Base-by-base conservation (phyloP, 1,140 invertebrate genomes). In the Meloidogyne exigua region DNA sequence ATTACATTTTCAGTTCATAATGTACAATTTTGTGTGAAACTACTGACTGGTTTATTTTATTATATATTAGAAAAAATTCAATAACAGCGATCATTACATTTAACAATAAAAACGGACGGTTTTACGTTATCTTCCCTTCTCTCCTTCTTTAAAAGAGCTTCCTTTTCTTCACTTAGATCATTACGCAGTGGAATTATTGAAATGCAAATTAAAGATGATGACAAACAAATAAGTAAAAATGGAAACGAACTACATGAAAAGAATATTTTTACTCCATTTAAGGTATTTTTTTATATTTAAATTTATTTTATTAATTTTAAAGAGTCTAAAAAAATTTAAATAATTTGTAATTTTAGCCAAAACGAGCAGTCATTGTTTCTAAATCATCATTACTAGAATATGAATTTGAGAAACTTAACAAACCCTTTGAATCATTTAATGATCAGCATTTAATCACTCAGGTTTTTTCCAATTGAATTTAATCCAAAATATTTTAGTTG, bases 331-430 rank as follows among this genome's bases (percentile, higher is more conserved):
- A 44, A 42, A 42, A 42, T 5, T 12, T 42, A 42, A 49, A 18
- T n/a, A 18, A 49, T 32, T 32, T 32, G 18, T 7, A 5, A 4
- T 57, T 65, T 73, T 21, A 62, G 36, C 72, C 72, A n/a, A 73
- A 28, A n/a, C 76, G 76, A 9, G 77, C 57, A 42, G 64, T 79
- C 21, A 80, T 79, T 64, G 76, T 79, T 11, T 79, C 77, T 5
- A 79, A 79, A 71, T 67, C 67, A 23, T 79, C 77, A 25, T 42
- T 79, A 49, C 68, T 79, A 1, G 76, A 79, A 68, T 79, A 79
- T 36, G 77, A 79, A 18, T 80, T 72, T 26, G 76, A 79, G 15
- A 36, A 63, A 15, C 44, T 42, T 23, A 72, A 63, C 28, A 79
- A 68, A 12, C 44, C 21, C 9, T 69, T 23, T 72, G 28, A 18